Percentiles rank a stretch among this genome's conserved stretches.
phyloP scores from a whole-genome alignment of 2,888 invertebrate species.

The Cyaniris semiargus region DNA sequence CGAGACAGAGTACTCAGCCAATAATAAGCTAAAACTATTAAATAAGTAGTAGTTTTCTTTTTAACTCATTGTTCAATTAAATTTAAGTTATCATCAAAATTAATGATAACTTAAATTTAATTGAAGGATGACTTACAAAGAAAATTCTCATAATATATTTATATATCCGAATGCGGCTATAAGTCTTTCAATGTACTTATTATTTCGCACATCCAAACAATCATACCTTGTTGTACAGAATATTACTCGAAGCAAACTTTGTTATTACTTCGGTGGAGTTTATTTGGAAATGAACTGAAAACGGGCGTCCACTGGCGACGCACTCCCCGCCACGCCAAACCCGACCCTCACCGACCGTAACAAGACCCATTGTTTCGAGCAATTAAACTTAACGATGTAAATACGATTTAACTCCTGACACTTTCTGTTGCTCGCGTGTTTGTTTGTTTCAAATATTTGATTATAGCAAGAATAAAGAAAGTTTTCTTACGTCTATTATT shows the following conservation, averaged over 20 bases:
- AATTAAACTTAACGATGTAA: conserved; percentile 18
- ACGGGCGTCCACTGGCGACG: conserved; percentile 60
- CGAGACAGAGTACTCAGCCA: no score
- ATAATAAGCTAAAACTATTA: no score
- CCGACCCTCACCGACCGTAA: conserved; percentile 46
- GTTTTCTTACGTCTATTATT: no score
- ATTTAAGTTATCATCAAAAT: no score
- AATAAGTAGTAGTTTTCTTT: no score
- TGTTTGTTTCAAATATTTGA: conserved; percentile 9
- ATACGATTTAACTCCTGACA: conserved; percentile 21
- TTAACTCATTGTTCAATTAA: no score
- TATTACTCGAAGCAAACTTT: conserved; percentile 65
- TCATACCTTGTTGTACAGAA: conserved; percentile 45
- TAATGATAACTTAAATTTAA: no score
- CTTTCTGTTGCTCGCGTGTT: conserved; percentile 7
- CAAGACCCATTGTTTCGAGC: conserved; percentile 37
- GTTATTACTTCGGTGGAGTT: conserved; percentile 69
- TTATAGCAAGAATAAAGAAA: background rate
- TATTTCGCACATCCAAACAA: conserved; percentile 46
- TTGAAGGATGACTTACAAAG: no score
- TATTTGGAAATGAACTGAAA: conserved; percentile 72
- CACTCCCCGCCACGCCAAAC: conserved; percentile 57
- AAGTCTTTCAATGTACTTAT: no score
- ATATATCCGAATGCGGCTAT: no score
- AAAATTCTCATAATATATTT: no score